A percentile compares a stretch with the other conserved stretches of the same genome.
Conservation (phyloP, 37 sponge, comb jelly and placozoan genomes). For the Tethya wilhelma region DNA sequence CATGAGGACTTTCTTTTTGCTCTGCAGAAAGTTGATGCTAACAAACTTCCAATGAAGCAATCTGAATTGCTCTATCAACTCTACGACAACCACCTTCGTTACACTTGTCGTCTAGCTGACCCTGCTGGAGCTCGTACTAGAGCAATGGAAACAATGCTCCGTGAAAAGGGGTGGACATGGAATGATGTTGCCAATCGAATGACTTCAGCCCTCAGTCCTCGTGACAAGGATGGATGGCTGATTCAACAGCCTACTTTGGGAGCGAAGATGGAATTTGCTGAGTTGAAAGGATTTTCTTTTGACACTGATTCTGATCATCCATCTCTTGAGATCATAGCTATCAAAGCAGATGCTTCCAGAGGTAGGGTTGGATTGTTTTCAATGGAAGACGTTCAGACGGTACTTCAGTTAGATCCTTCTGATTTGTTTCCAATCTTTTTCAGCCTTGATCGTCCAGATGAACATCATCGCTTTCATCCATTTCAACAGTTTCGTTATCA, state of each 20-base stretch:
- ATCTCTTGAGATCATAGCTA: constrained; percentile 31
- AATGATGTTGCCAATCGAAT: constrained; percentile 44
- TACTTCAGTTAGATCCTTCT: constrained; percentile 27
- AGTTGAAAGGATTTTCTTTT: constrained; percentile 49
- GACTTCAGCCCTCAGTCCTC: constrained; percentile 53
- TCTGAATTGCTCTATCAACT: constrained; percentile 70
- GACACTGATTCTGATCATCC: constrained; percentile 18
- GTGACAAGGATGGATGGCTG: constrained; percentile 65
- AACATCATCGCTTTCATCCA: constrained; percentile 61
- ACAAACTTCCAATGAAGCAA: constrained; percentile 1
- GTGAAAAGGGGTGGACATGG: constrained; percentile 58
- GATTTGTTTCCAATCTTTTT: constrained; percentile 41
- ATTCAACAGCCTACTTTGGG: constrained; percentile 34
- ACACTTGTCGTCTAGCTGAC: constrained; percentile 18
- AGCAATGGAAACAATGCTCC: constrained; percentile 50
- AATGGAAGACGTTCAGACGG: constrained; percentile 40
- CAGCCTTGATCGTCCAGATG: constrained; percentile 72
- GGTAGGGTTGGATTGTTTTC: constrained; percentile 55
- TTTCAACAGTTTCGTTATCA: constrained; percentile 68
- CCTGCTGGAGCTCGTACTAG: constrained; percentile 1
- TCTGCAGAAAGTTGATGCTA: background rate
- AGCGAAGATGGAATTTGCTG: constrained; percentile 18
- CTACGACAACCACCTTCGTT: constrained; percentile 72
- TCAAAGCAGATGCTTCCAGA: background rate
- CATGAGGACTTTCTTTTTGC: constrained; percentile 40